Evolutionary conservation across 1,140 invertebrate species (phyloP).

Genomic region (Copidosoma floridanum): DNA sequence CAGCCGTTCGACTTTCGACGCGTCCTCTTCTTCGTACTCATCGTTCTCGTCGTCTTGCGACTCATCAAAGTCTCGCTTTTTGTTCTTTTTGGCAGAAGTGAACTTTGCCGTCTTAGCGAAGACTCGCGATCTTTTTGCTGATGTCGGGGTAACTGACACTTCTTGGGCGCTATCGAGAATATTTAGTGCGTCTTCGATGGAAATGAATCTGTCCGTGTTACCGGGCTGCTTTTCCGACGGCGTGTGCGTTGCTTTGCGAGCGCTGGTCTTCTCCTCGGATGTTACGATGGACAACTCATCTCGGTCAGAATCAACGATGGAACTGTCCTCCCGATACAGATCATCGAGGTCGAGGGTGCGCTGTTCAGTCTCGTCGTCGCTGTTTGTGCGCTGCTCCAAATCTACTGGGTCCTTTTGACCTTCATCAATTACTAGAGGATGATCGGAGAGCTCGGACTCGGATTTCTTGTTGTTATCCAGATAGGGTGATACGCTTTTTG

Average conservation of each 20-base stretch:
- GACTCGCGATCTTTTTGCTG: neutral
- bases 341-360: slow-evolving; percentile 47
- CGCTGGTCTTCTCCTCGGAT: neutral
- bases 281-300: slow-evolving; percentile 28
- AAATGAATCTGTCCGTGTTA: slow-evolving; percentile 33
- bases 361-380: slow-evolving; percentile 44
- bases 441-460: slow-evolving; percentile 49
- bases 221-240: neutral
- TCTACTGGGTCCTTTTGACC: neutral
- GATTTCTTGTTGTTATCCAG: slow-evolving; percentile 41
- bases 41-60: slow-evolving; percentile 9
- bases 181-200: slow-evolving; percentile 43
- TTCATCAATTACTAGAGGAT: slow-evolving; percentile 49
- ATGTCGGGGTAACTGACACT: neutral
- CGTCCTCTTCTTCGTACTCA: slow-evolving; percentile 9
- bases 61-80: slow-evolving; percentile 24
- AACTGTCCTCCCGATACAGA: slow-evolving; percentile 51
- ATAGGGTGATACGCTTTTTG: neutral
- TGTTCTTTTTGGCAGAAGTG: neutral
- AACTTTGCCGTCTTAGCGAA: neutral
- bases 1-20: slow-evolving; percentile 29
- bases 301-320: slow-evolving; percentile 36
- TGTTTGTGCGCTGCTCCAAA: slow-evolving; percentile 38
- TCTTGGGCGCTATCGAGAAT: slow-evolving; percentile 32
- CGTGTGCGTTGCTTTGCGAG: neutral